phyloP scores from a whole-genome alignment of 1,140 invertebrate genomes.

The Rhynchophorus ferrugineus region DNA sequence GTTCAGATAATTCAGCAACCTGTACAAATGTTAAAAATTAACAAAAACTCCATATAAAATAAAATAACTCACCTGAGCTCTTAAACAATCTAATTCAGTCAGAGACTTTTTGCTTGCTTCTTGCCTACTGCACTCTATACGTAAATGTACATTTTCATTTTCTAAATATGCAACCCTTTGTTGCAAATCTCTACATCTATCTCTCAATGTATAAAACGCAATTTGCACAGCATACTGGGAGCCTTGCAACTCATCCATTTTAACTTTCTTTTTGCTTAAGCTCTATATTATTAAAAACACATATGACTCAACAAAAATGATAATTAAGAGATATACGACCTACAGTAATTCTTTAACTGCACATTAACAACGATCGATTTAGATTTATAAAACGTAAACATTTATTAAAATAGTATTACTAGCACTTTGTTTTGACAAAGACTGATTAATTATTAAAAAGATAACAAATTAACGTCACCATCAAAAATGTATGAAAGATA shows the following conservation, averaged over 20 bases:
- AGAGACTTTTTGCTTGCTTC: slow-evolving; percentile 29
- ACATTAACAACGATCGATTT: too few species aligned
- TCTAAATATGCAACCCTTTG: slow-evolving; percentile 58
- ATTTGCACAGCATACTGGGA: slow-evolving; percentile 59
- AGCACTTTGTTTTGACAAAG: too few species aligned
- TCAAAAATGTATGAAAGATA: too few species aligned
- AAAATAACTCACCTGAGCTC: slow-evolving; percentile 33
- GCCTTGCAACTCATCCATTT: slow-evolving; percentile 37
- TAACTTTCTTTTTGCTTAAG: too few species aligned
- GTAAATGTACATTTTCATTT: slow-evolving; percentile 63
- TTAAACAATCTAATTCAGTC: slow-evolving; percentile 43
- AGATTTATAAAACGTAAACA: too few species aligned
- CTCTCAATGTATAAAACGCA: slow-evolving; percentile 70
- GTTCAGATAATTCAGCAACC: slow-evolving; percentile 58
- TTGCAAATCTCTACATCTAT: slow-evolving; percentile 67
- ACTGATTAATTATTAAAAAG: too few species aligned
- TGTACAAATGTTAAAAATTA: slow-evolving; percentile 33
- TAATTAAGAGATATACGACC: too few species aligned
- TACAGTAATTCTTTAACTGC: too few species aligned
- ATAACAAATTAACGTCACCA: too few species aligned
- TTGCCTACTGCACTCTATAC: slow-evolving; percentile 40
- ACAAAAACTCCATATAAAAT: neutral
- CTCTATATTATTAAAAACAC: too few species aligned
- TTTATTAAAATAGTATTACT: too few species aligned
- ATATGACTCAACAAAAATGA: too few species aligned